Percentiles rank a stretch among this genome's conserved stretches.
phyloP scores from a whole-genome alignment of 2,888 invertebrate genomes.

The Ptychoptera contaminata region DNA sequence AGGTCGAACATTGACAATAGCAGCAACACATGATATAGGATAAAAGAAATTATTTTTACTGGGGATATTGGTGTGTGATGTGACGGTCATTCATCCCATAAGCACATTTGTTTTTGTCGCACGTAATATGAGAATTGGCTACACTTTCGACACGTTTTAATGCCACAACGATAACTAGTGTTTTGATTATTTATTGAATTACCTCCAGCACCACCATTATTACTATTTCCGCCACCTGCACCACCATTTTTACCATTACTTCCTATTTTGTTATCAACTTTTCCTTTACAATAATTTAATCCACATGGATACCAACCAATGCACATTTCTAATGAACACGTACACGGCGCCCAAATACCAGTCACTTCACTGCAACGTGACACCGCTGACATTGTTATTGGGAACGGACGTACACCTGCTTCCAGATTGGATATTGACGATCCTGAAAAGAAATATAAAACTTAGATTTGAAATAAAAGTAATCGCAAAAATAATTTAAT shows the following conservation, averaged over 20 bases:
- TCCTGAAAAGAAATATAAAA: slow-evolving; percentile 32
- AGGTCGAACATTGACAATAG: too few species aligned
- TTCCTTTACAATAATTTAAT: slow-evolving; percentile 83
- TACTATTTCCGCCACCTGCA: slow-evolving; percentile 10
- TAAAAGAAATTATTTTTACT: neutral
- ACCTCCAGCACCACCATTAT: slow-evolving; percentile 24
- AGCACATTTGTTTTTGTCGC: slow-evolving; percentile 63
- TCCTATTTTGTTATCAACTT: slow-evolving; percentile 33
- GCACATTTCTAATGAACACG: slow-evolving; percentile 74
- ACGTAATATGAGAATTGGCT: slow-evolving; percentile 77
- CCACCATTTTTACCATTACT: slow-evolving; percentile 21
- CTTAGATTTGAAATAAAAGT: slow-evolving; percentile 16
- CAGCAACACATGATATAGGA: too few species aligned
- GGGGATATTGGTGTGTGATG: neutral
- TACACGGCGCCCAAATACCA: slow-evolving; percentile 57
- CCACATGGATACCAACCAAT: slow-evolving; percentile 95
- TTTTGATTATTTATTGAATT: slow-evolving; percentile 35
- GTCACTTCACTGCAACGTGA: slow-evolving; percentile 50
- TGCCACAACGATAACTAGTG: slow-evolving; percentile 73
- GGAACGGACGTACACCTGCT: slow-evolving; percentile 56
- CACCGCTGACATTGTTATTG: slow-evolving; percentile 27
- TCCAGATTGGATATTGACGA: slow-evolving; percentile 55
- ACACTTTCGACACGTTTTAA: slow-evolving; percentile 87
- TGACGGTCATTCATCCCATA: slow-evolving; percentile 56
- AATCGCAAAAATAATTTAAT: neutral